Evolutionary conservation across 2,113 vertebrate species (phyloP).

Genomic region (Gracilinanus agilis): DNA sequence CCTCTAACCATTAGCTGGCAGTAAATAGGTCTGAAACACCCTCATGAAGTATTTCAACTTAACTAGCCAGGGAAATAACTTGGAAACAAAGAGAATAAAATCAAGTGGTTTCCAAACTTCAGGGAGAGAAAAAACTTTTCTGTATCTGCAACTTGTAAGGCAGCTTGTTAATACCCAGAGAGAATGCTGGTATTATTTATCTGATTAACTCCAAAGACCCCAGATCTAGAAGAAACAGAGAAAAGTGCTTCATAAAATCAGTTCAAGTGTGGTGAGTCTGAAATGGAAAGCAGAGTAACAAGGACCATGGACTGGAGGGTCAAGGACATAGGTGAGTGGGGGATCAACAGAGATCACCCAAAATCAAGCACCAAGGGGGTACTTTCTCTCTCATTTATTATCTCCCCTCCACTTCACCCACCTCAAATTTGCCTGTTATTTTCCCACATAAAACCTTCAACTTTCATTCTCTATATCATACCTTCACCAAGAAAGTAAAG

Average conservation of each 20-base stretch:
- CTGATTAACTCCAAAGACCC: slow-evolving; percentile 5
- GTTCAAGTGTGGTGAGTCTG: not conserved
- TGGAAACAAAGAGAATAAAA: slow-evolving; percentile 15
- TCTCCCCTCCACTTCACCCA: not conserved
- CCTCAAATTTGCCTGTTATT: not conserved
- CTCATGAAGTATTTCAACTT: not conserved
- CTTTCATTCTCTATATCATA: not conserved
- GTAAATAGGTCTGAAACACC: slow-evolving; percentile 60
- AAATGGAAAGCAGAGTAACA: slow-evolving; percentile 45
- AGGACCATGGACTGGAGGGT: not conserved
- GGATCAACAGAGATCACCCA: not conserved
- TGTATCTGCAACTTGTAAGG: slow-evolving; percentile 48
- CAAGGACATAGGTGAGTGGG: not conserved
- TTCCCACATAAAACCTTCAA: no score
- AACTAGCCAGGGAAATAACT: slow-evolving; percentile 34
- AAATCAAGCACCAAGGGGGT: not conserved
- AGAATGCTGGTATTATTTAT: not conserved
- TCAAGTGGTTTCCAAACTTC: slow-evolving; percentile 17
- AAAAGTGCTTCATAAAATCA: not conserved
- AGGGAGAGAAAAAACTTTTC: not conserved
- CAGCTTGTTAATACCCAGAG: not conserved
- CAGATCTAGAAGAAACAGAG: not conserved
- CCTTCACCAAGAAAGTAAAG: not conserved
- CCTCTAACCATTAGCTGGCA: slow-evolving; percentile 62
- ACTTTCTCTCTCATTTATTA: not conserved